These are phyloP conservation scores for Equus przewalskii DNA, from an alignment of 2,113 vertebrate genomes.

Conservation along the genomic window DNA sequence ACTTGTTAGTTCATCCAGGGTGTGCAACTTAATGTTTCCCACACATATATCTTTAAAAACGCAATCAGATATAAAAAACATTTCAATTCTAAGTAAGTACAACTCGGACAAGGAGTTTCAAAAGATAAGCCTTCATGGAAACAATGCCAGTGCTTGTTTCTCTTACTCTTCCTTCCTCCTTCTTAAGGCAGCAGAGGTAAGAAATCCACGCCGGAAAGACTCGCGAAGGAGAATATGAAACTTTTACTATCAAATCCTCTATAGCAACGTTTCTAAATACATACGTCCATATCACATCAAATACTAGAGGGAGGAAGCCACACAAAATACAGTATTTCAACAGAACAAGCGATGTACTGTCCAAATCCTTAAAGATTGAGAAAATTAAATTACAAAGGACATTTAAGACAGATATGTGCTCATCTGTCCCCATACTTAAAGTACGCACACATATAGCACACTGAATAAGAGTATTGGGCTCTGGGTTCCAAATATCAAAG, in stretches of 20 bases:
- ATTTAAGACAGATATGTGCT: background rate
- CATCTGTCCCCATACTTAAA: background rate
- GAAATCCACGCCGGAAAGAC: background rate
- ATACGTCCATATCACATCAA: background rate
- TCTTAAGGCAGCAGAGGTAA: background rate
- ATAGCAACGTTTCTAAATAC: background rate
- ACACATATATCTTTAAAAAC: background rate
- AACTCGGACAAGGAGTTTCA: background rate
- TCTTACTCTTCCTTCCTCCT: background rate
- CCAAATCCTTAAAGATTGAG: background rate
- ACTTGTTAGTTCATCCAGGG: background rate
- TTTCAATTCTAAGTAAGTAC: background rate
- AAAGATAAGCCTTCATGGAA: background rate
- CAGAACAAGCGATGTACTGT: background rate
- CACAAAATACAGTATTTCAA: background rate
- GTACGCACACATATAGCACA: background rate
- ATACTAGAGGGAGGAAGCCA: background rate
- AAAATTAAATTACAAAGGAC: background rate
- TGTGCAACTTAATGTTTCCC: background rate
- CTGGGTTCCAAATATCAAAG: background rate
- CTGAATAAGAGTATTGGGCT: background rate
- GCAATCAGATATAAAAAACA: background rate
- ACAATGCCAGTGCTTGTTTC: background rate
- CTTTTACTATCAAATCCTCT: background rate
- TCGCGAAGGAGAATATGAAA: background rate